A percentile compares a stretch with the other conserved stretches of the same genome.
Evolutionary conservation across 1,140 invertebrate genomes (phyloP).

Genomic region (Trypoxylus dichotomus): DNA sequence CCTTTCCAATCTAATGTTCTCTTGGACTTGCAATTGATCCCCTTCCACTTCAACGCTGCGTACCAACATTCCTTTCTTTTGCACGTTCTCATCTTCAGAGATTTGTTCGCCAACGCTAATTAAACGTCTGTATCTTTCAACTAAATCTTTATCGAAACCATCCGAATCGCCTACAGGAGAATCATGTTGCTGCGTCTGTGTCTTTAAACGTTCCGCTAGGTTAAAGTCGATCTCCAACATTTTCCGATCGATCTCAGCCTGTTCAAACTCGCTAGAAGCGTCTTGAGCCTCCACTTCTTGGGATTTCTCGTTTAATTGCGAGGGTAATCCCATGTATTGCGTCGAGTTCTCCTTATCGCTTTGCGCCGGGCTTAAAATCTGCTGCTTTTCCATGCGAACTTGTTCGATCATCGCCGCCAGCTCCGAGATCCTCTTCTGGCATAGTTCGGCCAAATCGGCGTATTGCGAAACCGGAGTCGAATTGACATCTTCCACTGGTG

Average conservation of each 20-base stretch:
- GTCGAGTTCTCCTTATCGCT: constrained; percentile 39
- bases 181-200: not conserved
- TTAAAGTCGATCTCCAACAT: constrained; percentile 44
- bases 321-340: constrained; percentile 45
- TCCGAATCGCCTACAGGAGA: too few relatives aligned
- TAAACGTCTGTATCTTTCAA: constrained; percentile 33
- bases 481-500: not conserved
- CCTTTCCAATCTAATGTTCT: not conserved
- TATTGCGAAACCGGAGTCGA: constrained; percentile 33
- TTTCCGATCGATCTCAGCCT: constrained; percentile 39
- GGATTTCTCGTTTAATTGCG: not conserved
- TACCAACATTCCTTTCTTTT: not conserved
- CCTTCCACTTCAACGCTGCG: not conserved
- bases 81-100: not conserved
- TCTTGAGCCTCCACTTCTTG: not conserved
- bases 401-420: constrained; percentile 59
- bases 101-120: constrained; percentile 7
- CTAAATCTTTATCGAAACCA: constrained; percentile 32
- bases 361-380: constrained; percentile 34
- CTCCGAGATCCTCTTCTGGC: constrained; percentile 58
- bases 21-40: not conserved
- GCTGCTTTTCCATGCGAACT: constrained; percentile 58
- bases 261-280: constrained; percentile 34
- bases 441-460: constrained; percentile 58
- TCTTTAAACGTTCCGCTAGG: constrained; percentile 38